These are phyloP conservation scores for Silurus lanzhouensis DNA, from an alignment of 2,797 vertebrate species.

Conservation along the genomic window DNA sequence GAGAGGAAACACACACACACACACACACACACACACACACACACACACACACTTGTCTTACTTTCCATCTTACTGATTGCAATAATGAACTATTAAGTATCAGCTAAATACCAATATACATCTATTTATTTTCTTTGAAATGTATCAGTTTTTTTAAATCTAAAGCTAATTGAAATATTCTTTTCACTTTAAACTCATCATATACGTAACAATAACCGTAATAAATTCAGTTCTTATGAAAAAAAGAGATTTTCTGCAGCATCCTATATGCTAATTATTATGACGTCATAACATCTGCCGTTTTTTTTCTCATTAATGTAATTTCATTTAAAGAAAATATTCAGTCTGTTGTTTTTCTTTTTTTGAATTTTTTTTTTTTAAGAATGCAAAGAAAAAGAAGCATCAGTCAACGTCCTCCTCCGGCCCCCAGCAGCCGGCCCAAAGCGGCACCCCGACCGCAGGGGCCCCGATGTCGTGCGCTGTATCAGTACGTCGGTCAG, in stretches of 20 bases:
- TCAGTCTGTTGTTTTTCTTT: no score
- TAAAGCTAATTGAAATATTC: background rate
- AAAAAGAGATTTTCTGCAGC: background rate
- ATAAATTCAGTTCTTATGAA: background rate
- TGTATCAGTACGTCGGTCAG: slow-evolving; percentile 91
- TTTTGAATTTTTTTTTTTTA: background rate
- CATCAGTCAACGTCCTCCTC: slow-evolving; percentile 81
- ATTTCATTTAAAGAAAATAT: background rate
- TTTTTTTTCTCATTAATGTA: background rate
- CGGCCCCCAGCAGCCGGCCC: slow-evolving; percentile 74
- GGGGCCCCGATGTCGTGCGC: slow-evolving; percentile 80
- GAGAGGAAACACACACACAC: slow-evolving; percentile 48
- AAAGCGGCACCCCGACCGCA: slow-evolving; percentile 75
- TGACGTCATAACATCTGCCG: background rate
- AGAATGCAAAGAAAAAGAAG: slow-evolving; percentile 88
- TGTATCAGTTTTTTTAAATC: no score
- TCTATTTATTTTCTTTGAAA: background rate
- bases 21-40: slow-evolving; percentile 12
- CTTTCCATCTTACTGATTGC: no score
- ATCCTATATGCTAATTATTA: background rate
- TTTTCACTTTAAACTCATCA: background rate
- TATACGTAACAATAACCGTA: background rate
- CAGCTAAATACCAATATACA: no score
- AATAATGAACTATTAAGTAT: no score
- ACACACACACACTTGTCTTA: background rate